Conservation (phyloP, 1,140 invertebrate genomes). For the Drosophila pseudoobscura region DNA sequence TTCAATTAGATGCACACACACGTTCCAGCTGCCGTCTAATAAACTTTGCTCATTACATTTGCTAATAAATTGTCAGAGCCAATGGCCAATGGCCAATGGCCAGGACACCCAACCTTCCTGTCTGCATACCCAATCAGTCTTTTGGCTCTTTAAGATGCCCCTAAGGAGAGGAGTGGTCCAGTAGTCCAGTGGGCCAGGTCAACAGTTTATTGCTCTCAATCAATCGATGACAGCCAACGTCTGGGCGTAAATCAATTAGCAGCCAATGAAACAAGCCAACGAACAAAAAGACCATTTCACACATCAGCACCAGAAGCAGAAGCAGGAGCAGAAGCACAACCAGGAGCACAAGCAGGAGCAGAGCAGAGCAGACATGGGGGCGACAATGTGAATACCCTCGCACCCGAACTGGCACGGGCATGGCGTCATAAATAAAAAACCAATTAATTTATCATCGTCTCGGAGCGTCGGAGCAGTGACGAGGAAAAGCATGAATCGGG, state of each 20-base stretch:
- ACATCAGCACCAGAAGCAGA: conserved; percentile 18
- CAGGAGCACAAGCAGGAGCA: not conserved
- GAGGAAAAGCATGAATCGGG: conserved; percentile 15
- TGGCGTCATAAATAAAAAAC: conserved; percentile 74
- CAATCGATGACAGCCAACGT: conserved; percentile 56
- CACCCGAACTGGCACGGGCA: conserved; percentile 1
- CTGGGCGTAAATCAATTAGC: conserved; percentile 59
- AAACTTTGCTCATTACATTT: conserved; percentile 77
- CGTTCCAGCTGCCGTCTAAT: conserved; percentile 49
- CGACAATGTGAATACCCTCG: conserved; percentile 27
- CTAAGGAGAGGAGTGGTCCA: not conserved
- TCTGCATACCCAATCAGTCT: conserved; percentile 6
- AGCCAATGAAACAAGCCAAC: conserved; percentile 20
- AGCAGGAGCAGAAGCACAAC: not conserved
- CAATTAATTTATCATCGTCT: conserved; percentile 78
- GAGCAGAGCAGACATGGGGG: conserved; percentile 12
- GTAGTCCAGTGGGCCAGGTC: not conserved
- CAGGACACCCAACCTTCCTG: not conserved
- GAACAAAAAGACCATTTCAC: conserved; percentile 31
- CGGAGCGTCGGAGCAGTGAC: conserved; percentile 32
- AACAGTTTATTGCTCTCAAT: conserved; percentile 52
- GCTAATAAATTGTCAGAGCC: conserved; percentile 71
- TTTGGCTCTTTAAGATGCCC: conserved; percentile 21
- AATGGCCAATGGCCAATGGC: conserved; percentile 18
- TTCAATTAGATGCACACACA: conserved; percentile 78